These are phyloP conservation scores for Lithobates pipiens DNA, from an alignment of 2,797 vertebrate species.

Conservation along the genomic window DNA sequence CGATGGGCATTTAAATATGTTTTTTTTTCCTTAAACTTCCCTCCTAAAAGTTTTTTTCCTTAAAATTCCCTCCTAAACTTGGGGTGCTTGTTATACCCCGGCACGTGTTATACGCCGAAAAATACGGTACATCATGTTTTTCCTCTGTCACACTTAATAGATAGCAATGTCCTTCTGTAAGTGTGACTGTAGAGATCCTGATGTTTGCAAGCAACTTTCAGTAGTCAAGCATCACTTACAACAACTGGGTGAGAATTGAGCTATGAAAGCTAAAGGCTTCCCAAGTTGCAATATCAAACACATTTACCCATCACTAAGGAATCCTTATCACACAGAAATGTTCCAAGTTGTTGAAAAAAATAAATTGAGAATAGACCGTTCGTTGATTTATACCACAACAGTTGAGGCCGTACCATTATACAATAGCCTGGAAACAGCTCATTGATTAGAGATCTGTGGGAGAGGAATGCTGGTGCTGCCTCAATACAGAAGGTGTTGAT, in stretches of 20 bases:
- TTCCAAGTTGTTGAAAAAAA: not conserved
- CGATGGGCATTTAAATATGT: no score
- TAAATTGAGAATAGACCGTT: not conserved
- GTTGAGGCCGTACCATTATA: not conserved
- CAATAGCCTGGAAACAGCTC: constrained; percentile 1
- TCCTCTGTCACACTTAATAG: not conserved
- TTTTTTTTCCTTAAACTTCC: no score
- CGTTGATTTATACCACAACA: not conserved
- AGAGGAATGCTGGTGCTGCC: constrained; percentile 50
- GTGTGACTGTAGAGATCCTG: no score
- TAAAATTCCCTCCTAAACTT: no score
- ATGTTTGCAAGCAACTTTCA: no score
- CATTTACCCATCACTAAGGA: not conserved
- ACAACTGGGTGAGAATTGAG: not conserved
- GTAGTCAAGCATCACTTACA: no score
- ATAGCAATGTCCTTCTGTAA: no score
- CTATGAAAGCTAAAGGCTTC: not conserved
- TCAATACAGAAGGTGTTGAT: constrained; percentile 50
- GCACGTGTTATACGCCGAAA: no score
- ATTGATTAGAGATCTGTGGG: constrained; percentile 44
- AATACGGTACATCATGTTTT: not conserved
- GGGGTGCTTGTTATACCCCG: no score
- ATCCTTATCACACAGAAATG: not conserved
- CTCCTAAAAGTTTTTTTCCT: no score
- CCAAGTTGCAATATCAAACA: not conserved